phyloP scores from a whole-genome alignment of 2,797 vertebrate genomes.

The Dallia pectoralis region DNA sequence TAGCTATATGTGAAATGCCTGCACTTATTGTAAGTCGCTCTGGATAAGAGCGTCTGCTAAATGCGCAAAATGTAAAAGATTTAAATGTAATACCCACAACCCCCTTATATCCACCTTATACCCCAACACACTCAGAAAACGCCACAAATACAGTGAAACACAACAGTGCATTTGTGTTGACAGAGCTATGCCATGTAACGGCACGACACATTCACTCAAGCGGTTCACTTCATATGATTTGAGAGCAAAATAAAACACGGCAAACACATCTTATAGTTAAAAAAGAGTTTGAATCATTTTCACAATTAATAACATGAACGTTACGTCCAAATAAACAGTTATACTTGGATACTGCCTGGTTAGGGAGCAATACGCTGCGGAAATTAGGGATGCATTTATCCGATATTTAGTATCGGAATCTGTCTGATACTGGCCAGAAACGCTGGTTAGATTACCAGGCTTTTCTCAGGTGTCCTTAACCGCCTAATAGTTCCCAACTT shows the following conservation, averaged over 20 bases:
- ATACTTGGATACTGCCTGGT: neutral
- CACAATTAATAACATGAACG: neutral
- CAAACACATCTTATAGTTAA: neutral
- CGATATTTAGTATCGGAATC: no score
- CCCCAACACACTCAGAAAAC: no score
- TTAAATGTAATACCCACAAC: no score
- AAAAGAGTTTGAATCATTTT: neutral
- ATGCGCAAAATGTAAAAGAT: no score
- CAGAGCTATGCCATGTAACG: conserved; percentile 10
- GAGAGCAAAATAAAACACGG: neutral
- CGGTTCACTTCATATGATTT: neutral
- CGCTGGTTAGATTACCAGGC: neutral
- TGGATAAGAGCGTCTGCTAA: no score
- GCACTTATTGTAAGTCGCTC: no score
- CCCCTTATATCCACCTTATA: no score
- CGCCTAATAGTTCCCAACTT: conserved; percentile 34
- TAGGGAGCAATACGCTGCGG: neutral
- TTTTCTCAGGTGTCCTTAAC: neutral
- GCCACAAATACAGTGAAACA: conserved; percentile 51
- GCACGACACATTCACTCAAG: neutral
- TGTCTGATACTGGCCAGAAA: no score
- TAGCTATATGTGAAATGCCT: no score
- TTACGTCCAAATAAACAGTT: neutral
- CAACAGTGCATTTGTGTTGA: conserved; percentile 37
- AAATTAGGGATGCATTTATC: neutral